phyloP scores from a whole-genome alignment of 2,888 invertebrate species.

The Caenorhabditis auriculariae region DNA sequence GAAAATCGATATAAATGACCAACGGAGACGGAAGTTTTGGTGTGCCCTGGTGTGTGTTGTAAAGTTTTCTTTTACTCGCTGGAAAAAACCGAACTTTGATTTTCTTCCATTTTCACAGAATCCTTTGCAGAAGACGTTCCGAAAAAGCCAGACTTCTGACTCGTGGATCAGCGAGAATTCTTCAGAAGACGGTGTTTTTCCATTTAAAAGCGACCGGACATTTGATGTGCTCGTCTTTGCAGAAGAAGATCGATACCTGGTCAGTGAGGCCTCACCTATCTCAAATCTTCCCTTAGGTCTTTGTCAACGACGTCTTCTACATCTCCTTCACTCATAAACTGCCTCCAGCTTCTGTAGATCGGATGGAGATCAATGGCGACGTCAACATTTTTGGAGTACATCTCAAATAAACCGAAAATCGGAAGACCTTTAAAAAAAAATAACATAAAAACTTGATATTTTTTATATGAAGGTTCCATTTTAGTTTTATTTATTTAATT shows the following conservation, averaged over 20 bases:
- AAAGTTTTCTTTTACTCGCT: too few species aligned
- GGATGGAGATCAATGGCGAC: constrained; percentile 56
- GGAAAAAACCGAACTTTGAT: too few species aligned
- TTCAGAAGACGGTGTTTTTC: constrained; percentile 30
- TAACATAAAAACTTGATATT: too few species aligned
- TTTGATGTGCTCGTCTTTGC: constrained; percentile 59
- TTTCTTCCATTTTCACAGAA: too few species aligned
- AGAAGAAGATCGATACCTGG: constrained; percentile 36
- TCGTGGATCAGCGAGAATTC: constrained; percentile 17
- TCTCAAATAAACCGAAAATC: constrained; percentile 58
- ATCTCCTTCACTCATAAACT: constrained; percentile 55
- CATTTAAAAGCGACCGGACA: constrained; percentile 49
- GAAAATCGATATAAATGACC: too few species aligned
- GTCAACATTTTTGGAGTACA: constrained; percentile 61
- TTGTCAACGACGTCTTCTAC: constrained; percentile 55
- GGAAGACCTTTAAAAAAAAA: too few species aligned
- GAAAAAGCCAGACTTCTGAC: constrained; percentile 38
- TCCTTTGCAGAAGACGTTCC: constrained; percentile 43
- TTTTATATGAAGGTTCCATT: too few species aligned
- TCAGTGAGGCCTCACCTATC: neutral
- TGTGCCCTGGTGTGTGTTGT: too few species aligned
- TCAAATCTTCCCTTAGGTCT: constrained; percentile 30
- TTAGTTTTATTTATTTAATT: too few species aligned
- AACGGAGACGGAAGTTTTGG: too few species aligned
- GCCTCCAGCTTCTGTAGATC: constrained; percentile 44